Evolutionary conservation across 2,113 vertebrate genomes (phyloP), one percentile per base, ranked within the genome.

Genomic region (Clarias magur): DNA sequence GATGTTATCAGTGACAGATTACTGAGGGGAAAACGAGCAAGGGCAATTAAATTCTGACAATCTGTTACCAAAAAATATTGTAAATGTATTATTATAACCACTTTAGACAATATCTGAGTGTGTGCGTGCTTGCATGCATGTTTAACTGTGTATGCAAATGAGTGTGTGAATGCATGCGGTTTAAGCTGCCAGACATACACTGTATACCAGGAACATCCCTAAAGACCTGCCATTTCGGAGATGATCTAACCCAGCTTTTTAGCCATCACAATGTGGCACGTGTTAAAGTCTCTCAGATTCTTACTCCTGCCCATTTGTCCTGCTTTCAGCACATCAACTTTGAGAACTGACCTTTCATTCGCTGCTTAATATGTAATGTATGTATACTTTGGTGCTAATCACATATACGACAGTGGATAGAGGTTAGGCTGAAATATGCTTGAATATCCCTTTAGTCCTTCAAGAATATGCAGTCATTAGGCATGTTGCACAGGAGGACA

Each of bases 41-140:
- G 2, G 13, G 42, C 53, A 76, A 89, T 85, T 82, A n/a, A 53
- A 85, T 85, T 82, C 38, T 76, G 82, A 89, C 63, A 80, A 85
- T 85, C 80, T 53, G 56, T 68, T 23, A 19, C 30, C 57, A 75
- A 13, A 62, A 79, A 86, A 56, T 86, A 25, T 68, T n/a, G 42
- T 67, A 67, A 82, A 17, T 15, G 25, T 30, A n/a, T 76, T 65
- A 83, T 68, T 85, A 57, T 85, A 80, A 80, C 38, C 2, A 25
- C 65, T 80, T 42, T 80, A 65, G 59, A 48, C 25, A 80, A 53
- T 48, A 19, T 76, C 3, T n/a, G 12, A 65, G 34, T 48, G 19
- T 82, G 30, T 62, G 80, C 23, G 17, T 67, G 38, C 30, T 19
- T 48, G 70, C 11, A 9, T 65, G 63, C 4, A 42, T 6, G 42